Evolutionary conservation across 2,797 vertebrate species (phyloP).

Genomic region (Menidia menidia): DNA sequence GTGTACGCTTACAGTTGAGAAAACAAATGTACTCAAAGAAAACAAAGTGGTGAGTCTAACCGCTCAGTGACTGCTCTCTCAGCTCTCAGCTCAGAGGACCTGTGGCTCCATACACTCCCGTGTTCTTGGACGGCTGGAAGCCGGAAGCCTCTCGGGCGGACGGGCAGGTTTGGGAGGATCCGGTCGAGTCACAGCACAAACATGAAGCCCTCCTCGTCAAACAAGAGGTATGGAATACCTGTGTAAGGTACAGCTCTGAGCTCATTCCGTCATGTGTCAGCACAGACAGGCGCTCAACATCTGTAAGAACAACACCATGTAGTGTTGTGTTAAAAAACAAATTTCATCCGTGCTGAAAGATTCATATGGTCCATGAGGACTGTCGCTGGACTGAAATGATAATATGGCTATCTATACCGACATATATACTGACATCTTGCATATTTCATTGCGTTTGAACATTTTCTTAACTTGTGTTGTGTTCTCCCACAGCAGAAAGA

Average conservation of each 20-base stretch:
- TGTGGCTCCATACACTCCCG: constrained; percentile 77
- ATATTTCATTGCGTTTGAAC: background rate
- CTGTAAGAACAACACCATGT: too few relatives aligned
- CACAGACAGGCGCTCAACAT: background rate
- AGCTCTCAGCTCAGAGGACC: constrained; percentile 82
- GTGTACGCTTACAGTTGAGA: too few relatives aligned
- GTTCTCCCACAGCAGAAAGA: constrained; percentile 34
- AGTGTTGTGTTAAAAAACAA: too few relatives aligned
- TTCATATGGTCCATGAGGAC: background rate
- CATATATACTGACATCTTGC: background rate
- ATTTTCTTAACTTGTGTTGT: background rate
- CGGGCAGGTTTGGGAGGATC: constrained; percentile 87
- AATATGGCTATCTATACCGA: background rate
- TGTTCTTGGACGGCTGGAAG: constrained; percentile 88
- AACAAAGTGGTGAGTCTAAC: background rate
- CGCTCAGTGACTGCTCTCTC: background rate
- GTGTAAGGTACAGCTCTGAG: background rate
- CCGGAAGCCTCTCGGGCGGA: constrained; percentile 74
- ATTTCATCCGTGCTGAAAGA: too few relatives aligned
- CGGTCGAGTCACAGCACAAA: constrained; percentile 88
- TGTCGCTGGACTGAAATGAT: background rate
- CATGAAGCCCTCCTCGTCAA: constrained; percentile 80
- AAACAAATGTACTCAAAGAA: too few relatives aligned
- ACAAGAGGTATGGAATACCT: constrained; percentile 71
- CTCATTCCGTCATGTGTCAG: background rate